Conservation (phyloP, 2,113 vertebrate genomes). For the Sebastes schlegelii region DNA sequence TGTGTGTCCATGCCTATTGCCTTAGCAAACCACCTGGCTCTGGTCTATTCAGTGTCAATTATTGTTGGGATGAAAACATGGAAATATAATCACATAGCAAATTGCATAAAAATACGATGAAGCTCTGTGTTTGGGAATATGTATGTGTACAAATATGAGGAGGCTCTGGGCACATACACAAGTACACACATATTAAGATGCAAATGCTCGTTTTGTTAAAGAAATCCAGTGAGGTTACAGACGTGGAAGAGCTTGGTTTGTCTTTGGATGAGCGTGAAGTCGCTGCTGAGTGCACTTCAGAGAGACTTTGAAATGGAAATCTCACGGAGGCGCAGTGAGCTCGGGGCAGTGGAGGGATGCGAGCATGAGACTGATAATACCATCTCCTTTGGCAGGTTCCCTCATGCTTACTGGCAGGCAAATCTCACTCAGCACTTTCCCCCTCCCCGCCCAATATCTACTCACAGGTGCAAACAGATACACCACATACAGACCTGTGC, state of each 20-base stretch:
- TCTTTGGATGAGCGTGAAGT: conserved; percentile 40
- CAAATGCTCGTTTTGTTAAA: conserved; percentile 24
- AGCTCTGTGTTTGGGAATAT: not conserved
- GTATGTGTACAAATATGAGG: not conserved
- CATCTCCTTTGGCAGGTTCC: conserved; percentile 57
- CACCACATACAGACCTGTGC: conserved; percentile 6
- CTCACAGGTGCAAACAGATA: conserved; percentile 25
- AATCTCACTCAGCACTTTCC: conserved; percentile 60
- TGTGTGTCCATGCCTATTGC: not conserved
- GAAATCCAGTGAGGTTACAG: conserved; percentile 24
- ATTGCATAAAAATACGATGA: not conserved
- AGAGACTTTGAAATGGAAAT: conserved; percentile 76
- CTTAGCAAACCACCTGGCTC: conserved; percentile 4
- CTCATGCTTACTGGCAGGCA: conserved; percentile 46
- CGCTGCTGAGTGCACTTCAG: conserved; percentile 54
- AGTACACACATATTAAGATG: conserved; percentile 1
- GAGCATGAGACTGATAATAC: conserved; percentile 45
- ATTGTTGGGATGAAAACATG: conserved; percentile 4
- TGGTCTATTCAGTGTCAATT: conserved; percentile 1
- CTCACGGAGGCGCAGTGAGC: conserved; percentile 38
- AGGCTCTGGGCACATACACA: not conserved
- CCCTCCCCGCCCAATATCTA: not conserved
- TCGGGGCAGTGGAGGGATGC: conserved; percentile 50
- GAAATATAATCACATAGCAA: conserved; percentile 3
- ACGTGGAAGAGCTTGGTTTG: not conserved